A percentile compares a stretch with the other conserved stretches of the same genome.
phyloP scores from a whole-genome alignment of 2,113 vertebrate genomes.

The Tachysurus fulvidraco region DNA sequence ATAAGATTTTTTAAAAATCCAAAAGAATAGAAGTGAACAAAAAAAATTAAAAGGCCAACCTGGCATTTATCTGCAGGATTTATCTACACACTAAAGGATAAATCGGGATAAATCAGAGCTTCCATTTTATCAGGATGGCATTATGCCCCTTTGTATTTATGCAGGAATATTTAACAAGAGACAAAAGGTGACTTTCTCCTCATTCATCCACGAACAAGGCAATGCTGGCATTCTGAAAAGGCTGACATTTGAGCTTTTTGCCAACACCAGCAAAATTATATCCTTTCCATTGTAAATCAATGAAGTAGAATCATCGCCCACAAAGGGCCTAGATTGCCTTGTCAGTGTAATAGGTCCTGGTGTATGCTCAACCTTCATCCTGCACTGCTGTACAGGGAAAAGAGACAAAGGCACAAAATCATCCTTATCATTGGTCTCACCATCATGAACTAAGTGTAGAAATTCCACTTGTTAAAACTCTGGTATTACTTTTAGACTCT shows the following conservation, averaged over 20 bases:
- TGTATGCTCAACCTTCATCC: conserved; percentile 84
- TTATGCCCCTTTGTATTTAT: conserved; percentile 85
- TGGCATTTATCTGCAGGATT: conserved; percentile 80
- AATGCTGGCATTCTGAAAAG: conserved; percentile 91
- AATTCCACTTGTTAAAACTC: conserved; percentile 30
- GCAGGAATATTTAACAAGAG: conserved; percentile 89
- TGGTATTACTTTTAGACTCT: background rate
- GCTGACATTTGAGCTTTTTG: conserved; percentile 96
- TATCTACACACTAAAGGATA: conserved; percentile 82
- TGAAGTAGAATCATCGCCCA: conserved; percentile 88
- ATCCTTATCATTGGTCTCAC: conserved; percentile 57
- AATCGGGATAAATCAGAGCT: conserved; percentile 83
- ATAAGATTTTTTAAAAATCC: conserved; percentile 45
- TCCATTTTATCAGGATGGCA: conserved; percentile 78
- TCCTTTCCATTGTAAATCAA: conserved; percentile 91
- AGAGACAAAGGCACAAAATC: conserved; percentile 58
- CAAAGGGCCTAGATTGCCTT: conserved; percentile 90
- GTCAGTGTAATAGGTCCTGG: conserved; percentile 85
- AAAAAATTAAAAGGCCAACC: conserved; percentile 56
- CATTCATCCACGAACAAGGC: conserved; percentile 90
- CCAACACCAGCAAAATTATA: conserved; percentile 90
- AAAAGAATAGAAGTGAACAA: conserved; percentile 41
- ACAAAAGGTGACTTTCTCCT: conserved; percentile 95
- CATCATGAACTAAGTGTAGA: conserved; percentile 53
- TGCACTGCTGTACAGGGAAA: conserved; percentile 71